phyloP scores from a whole-genome alignment of 2,888 invertebrate species.

The Polydrusus pterygomalis region DNA sequence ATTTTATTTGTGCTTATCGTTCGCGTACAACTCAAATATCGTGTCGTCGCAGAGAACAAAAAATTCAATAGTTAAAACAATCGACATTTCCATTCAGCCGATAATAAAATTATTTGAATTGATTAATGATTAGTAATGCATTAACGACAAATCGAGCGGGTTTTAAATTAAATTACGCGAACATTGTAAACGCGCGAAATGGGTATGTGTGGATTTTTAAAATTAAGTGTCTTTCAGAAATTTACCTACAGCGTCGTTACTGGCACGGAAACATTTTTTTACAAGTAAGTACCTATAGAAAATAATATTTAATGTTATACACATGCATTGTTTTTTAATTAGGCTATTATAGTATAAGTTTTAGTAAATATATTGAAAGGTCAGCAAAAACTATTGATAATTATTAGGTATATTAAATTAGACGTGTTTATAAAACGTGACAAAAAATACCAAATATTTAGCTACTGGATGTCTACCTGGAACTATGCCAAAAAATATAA shows the following conservation, averaged over 20 bases:
- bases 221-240: constrained; percentile 64
- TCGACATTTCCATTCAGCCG: not conserved
- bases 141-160: not conserved
- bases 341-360: no score
- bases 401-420: no score
- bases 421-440: no score
- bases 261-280: constrained; percentile 67
- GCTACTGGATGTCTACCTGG: no score
- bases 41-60: no score
- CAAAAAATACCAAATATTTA: no score
- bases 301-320: not conserved
- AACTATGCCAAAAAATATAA: no score
- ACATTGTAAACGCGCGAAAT: constrained; percentile 27
- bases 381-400: no score
- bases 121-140: not conserved
- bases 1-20: constrained; percentile 10
- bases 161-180: constrained; percentile 10
- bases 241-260: constrained; percentile 67
- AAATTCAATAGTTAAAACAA: constrained; percentile 14
- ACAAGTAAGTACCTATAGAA: constrained; percentile 65
- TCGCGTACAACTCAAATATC: not conserved
- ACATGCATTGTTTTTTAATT: not conserved
- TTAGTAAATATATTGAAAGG: no score
- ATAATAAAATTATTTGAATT: not conserved
- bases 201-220: constrained; percentile 49